A percentile compares a stretch with the other conserved stretches of the same genome.
Conservation (phyloP, 2,888 invertebrate species). For the Eueremaeus valkanovi region DNA sequence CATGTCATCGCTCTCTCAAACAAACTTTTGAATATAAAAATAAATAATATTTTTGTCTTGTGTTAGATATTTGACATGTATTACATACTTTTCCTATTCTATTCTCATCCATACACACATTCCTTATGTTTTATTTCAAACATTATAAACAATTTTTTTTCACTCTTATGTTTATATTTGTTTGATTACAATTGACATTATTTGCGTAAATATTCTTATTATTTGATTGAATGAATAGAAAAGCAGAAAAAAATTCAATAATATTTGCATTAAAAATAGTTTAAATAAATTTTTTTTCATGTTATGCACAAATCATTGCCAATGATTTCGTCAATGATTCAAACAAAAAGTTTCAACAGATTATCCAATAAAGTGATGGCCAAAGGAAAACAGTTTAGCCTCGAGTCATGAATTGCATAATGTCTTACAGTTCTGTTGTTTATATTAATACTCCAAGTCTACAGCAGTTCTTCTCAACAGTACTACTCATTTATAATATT, state of each 20-base stretch:
- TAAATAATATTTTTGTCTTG: background rate
- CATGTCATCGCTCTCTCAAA: background rate
- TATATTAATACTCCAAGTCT: background rate
- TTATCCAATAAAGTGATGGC: background rate
- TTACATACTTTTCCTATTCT: background rate
- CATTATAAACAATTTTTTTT: background rate
- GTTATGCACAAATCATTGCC: background rate
- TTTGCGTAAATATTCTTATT: background rate
- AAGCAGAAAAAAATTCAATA: background rate
- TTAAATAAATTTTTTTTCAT: background rate
- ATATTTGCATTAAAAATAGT: background rate
- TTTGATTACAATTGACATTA: background rate
- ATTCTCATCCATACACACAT: background rate
- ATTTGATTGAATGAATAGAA: background rate
- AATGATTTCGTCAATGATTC: too few relatives aligned
- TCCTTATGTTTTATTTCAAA: background rate
- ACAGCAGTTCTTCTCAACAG: background rate
- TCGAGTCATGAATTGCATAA: constrained; percentile 10
- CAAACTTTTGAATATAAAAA: background rate
- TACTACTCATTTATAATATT: constrained; percentile 17
- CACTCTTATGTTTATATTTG: background rate
- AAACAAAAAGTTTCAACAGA: too few relatives aligned
- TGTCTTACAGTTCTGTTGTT: background rate
- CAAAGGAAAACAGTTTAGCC: background rate
- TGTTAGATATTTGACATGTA: background rate